These are phyloP conservation scores for Melolontha melolontha DNA, from an alignment of 2,888 invertebrate genomes.

Conservation along the genomic window DNA sequence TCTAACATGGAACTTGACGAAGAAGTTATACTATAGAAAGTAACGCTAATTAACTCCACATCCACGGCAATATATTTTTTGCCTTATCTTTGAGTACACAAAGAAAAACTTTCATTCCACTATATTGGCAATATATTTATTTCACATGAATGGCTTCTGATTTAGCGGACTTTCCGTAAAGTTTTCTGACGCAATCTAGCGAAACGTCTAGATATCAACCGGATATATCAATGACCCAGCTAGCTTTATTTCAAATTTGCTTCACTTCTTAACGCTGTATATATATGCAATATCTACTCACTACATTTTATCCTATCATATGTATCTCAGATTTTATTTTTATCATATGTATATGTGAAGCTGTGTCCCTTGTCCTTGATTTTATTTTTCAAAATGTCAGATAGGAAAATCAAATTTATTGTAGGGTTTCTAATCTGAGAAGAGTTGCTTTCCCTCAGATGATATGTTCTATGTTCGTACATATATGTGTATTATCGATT, in stretches of 20 bases:
- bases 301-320: too few relatives aligned
- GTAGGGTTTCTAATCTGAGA: conserved; percentile 18
- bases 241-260: conserved; percentile 19
- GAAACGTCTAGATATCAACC: conserved; percentile 39
- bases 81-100: conserved; percentile 31
- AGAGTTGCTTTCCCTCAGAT: conserved; percentile 3
- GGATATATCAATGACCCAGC: conserved; percentile 24
- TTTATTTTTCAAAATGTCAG: conserved; percentile 38
- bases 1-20: conserved; percentile 20
- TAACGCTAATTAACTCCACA: conserved; percentile 33
- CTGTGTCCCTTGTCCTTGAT: conserved; percentile 17
- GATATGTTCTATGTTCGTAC: conserved; percentile 5
- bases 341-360: too few relatives aligned
- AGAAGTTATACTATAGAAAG: conserved; percentile 18
- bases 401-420: conserved; percentile 32
- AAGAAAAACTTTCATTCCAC: conserved; percentile 34
- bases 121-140: conserved; percentile 40
- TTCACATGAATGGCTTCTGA: conserved; percentile 39
- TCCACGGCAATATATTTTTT: conserved; percentile 17
- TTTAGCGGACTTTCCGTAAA: conserved; percentile 39
- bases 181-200: conserved; percentile 37
- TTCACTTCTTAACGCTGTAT: background rate
- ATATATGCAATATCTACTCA: conserved; percentile 22
- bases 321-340: too few relatives aligned
- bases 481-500: conserved; percentile 26